Evolutionary conservation across 2,797 vertebrate genomes (phyloP), one percentile per base, ranked within the genome.

Genomic region (Sardinella longiceps): DNA sequence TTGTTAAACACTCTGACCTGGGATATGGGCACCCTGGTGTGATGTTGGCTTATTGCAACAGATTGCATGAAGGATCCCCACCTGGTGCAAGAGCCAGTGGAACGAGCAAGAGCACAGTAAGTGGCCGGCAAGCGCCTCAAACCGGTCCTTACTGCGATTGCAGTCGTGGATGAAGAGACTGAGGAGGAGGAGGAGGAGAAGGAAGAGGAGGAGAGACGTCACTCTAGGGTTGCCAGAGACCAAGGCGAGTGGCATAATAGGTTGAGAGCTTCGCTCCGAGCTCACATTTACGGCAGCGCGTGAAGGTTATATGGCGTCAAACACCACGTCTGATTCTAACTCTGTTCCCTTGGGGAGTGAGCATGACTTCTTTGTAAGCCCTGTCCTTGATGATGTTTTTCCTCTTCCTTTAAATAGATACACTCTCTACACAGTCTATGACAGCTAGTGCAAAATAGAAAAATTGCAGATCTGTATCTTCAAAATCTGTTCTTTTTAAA

Each of bases 311-410:
- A 33, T 37, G 51, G 18, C 20, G 18, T 77, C 70, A 77, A 23
- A 77, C 20, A 20, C 20, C 2, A 5, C 37, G 30, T 74, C 66
- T 74, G 33, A 77, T 77, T 77, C 37, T 6, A 20, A 43, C 70
- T 77, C 70, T 39, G 33, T 77, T 77, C 70, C 70, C 37, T 77
- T 43, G 33, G 70, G 70, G 15, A 43, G 33, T 39, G 33, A 77
- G 70, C 18, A 77, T 77, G 70, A 20, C 70, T 77, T 7, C 70
- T 77, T 77, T 77, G 70, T 43, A 77, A 77, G 33, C 37, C 14
- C 20, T 77, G 70, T 77, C 70, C 70, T 77, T 77, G 33, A 39
- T 39, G 70, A 66, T 12, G 25, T 66, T 25, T 25, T 43, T 77
- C 5, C 5, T 0, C 15, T 43, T 39, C 33, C 70, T 39, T 70